Evolutionary conservation across 2,888 invertebrate genomes (phyloP), one percentile per base, ranked within the genome.

Genomic region (Lasioglossum vierecki): DNA sequence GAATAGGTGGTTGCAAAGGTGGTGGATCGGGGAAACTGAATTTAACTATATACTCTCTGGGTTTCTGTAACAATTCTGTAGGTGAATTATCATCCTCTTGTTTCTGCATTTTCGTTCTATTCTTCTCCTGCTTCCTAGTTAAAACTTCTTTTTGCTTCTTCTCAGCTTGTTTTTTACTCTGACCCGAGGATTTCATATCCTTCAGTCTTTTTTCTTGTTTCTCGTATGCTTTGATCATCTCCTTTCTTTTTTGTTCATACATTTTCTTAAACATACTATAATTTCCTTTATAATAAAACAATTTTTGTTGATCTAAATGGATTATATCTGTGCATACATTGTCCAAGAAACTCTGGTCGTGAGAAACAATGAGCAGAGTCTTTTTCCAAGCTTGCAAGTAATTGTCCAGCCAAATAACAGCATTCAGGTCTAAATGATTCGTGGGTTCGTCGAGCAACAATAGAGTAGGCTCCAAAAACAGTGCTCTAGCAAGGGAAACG

Each of bases 321-420:
- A 99, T 98, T 89, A 99, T 98, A 96, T 99, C 99, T 82, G 99
- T 99, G 95, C 99, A 99, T 5, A 99, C 99, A 94, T 99, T 99
- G 95, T 99, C 99, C 92, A 99, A 97, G 96, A 99, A 99, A 89
- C 99, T 99, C 96, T 99, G 99, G 96, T 99, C 99, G 97, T 99
- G 99, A 92, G 99, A 99, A 18, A 99, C 99, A 83, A 99, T 98
- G 49, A 99, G 95, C 4, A 99, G 95, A 0, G 99, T 99, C 94
- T 99, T 99, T 95, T 99, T 99, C 99, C 99, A 99, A 4, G 97
- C 97, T 96, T 99, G 99, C 39, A 99, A 96, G 95, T 99, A 99
- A 95, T 99, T 99, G 94, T 99, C 99, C 81, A 99, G 96, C 99
- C 99, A 99, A 96, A 99, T 99, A 76, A 99, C 99, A 89, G 99